A percentile compares a stretch with the other conserved stretches of the same genome.
Evolutionary conservation across 2,797 vertebrate species (phyloP).

Genomic region (Fistularia tabacaria): DNA sequence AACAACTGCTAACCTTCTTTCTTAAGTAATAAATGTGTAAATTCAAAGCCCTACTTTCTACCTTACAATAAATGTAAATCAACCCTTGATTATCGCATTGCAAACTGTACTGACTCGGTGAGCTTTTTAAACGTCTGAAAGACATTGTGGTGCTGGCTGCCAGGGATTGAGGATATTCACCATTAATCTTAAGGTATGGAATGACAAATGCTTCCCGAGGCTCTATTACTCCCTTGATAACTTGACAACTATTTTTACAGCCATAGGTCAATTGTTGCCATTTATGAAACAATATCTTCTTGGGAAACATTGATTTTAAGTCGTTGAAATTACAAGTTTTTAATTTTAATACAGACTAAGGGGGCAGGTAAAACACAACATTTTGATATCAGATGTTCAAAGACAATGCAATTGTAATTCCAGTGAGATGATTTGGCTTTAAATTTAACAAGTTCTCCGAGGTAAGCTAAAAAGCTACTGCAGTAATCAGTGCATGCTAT

Average conservation of each 20-base stretch:
- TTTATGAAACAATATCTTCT: constrained; percentile 25
- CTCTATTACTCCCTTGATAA: constrained; percentile 38
- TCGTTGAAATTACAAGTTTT: constrained; percentile 4
- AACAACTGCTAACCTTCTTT: no score
- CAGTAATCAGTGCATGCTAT: no score
- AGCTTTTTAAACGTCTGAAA: constrained; percentile 35
- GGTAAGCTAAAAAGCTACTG: no score
- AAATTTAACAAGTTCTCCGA: constrained; percentile 9
- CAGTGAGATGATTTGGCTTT: constrained; percentile 9
- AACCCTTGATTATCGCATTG: constrained; percentile 3
- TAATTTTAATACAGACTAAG: constrained; percentile 21
- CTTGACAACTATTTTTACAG: constrained; percentile 37
- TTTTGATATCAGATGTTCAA: background rate
- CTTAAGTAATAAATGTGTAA: no score
- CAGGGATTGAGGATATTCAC: constrained; percentile 34
- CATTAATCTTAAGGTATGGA: constrained; percentile 37
- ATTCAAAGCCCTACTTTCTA: background rate
- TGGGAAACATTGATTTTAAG: no score
- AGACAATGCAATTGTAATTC: constrained; percentile 1
- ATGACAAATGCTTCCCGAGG: constrained; percentile 13
- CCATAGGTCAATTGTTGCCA: constrained; percentile 15
- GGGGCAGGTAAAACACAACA: constrained; percentile 25
- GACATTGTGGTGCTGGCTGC: constrained; percentile 52
- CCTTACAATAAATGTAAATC: constrained; percentile 13
- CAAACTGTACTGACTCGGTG: constrained; percentile 51